phyloP scores from a whole-genome alignment of 2,888 invertebrate species.

The Trachelus iudaicus region DNA sequence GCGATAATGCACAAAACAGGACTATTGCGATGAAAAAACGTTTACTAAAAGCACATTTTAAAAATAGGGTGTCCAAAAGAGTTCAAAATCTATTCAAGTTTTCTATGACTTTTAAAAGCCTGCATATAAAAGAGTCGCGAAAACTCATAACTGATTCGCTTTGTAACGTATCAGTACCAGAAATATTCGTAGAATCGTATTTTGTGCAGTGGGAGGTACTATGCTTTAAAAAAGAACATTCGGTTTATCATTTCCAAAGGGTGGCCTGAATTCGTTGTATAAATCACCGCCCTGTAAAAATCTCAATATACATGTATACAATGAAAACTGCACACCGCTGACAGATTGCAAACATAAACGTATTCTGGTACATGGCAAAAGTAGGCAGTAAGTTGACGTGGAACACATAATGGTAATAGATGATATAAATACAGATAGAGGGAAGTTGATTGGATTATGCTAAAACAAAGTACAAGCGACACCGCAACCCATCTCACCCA shows the following conservation, averaged over 20 bases:
- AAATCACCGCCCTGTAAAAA: neutral
- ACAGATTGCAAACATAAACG: neutral
- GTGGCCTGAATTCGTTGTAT: neutral
- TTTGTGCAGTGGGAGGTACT: neutral
- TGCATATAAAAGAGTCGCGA: neutral
- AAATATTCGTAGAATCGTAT: neutral
- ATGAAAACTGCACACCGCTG: neutral
- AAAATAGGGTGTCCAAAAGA: neutral
- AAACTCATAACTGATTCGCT: neutral
- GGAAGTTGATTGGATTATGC: conserved; percentile 27
- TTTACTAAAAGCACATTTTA: neutral
- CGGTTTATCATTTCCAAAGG: neutral
- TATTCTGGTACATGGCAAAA: conserved; percentile 53
- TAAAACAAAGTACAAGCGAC: conserved; percentile 40
- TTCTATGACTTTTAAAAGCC: neutral
- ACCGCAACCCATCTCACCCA: conserved; percentile 23
- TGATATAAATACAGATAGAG: conserved; percentile 29
- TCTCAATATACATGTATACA: neutral
- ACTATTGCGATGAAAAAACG: neutral
- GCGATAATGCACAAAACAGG: neutral
- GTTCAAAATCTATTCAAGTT: neutral
- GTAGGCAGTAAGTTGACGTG: conserved; percentile 54
- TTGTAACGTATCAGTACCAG: neutral
- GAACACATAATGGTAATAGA: conserved; percentile 26
- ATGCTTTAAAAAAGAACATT: neutral